These are phyloP conservation scores for Heterotis niloticus DNA, from an alignment of 2,113 vertebrate genomes.

Conservation along the genomic window DNA sequence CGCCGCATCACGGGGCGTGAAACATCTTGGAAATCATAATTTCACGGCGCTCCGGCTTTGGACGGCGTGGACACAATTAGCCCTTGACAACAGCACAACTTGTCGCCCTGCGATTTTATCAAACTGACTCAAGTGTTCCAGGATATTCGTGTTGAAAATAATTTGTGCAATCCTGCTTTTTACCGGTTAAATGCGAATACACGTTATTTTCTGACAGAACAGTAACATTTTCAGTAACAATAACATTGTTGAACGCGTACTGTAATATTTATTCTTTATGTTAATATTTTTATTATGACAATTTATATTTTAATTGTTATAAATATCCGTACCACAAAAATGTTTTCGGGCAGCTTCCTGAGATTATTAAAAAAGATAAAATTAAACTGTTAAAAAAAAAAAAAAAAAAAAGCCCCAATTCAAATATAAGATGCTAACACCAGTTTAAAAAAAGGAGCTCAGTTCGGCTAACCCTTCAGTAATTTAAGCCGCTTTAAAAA, in stretches of 20 bases:
- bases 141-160: slow-evolving; percentile 22
- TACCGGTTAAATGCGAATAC: background rate
- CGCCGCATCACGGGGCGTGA: slow-evolving; percentile 69
- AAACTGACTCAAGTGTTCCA: slow-evolving; percentile 41
- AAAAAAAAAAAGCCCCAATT: background rate
- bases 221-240: background rate
- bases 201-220: background rate
- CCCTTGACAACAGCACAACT: slow-evolving; percentile 38
- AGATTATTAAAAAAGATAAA: background rate
- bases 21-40: slow-evolving; percentile 56
- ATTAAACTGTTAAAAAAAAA: slow-evolving; percentile 1
- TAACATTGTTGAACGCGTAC: background rate
- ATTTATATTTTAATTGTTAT: background rate
- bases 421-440: background rate
- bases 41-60: slow-evolving; percentile 50
- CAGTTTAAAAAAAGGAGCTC: background rate
- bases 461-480: slow-evolving; percentile 29
- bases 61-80: slow-evolving; percentile 57
- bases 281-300: background rate
- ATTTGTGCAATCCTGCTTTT: background rate
- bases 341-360: background rate
- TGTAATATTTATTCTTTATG: background rate
- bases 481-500: slow-evolving; percentile 50
- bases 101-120: slow-evolving; percentile 46
- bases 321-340: background rate